Conservation (phyloP, 2,113 vertebrate genomes). For the Fregetta grallaria region DNA sequence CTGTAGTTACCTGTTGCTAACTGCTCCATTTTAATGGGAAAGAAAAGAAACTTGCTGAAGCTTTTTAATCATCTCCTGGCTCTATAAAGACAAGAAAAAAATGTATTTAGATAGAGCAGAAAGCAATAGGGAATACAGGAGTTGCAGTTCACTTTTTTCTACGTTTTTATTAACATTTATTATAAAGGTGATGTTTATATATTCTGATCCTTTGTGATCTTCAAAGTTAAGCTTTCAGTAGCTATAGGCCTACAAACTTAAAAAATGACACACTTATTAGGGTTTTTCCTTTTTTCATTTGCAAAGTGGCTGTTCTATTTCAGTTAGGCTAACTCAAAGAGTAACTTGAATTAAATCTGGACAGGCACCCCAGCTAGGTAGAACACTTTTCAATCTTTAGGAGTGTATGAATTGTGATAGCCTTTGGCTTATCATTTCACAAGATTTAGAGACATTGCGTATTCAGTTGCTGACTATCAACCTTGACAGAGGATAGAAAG, state of each 20-base stretch:
- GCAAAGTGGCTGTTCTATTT: background rate
- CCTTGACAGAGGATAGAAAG: background rate
- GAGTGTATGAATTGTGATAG: background rate
- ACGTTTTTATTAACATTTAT: background rate
- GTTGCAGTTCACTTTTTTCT: background rate
- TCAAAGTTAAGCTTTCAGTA: background rate
- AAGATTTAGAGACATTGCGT: background rate
- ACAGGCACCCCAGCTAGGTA: background rate
- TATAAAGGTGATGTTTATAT: background rate
- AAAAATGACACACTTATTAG: background rate
- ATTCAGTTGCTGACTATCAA: background rate
- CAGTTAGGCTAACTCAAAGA: background rate
- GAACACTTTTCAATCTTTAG: background rate
- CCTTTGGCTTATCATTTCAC: background rate
- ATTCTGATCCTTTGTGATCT: background rate
- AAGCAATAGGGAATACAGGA: background rate
- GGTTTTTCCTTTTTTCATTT: background rate
- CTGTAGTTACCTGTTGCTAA: background rate
- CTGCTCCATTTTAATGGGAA: background rate
- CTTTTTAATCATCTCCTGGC: background rate
- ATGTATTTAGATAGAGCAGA: background rate
- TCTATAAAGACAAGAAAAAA: background rate
- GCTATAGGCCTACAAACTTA: background rate
- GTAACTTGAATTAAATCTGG: background rate
- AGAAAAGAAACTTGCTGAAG: background rate